A percentile compares a stretch with the other conserved stretches of the same genome.
These are phyloP conservation scores for Escarpia spicata DNA, from an alignment of 2,888 invertebrate genomes.

Conservation along the genomic window DNA sequence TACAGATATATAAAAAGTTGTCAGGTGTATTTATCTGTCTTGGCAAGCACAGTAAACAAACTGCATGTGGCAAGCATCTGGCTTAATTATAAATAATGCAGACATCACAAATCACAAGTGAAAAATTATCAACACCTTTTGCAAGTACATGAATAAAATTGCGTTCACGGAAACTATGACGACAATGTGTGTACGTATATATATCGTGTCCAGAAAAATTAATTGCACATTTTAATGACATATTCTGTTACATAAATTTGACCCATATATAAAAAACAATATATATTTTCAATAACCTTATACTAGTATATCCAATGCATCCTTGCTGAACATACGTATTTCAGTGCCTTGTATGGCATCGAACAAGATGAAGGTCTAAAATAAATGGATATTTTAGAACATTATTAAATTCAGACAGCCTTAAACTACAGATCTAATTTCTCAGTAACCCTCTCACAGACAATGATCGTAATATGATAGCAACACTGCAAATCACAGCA, in stretches of 20 bases:
- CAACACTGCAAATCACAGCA: not conserved
- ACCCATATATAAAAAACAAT: not conserved
- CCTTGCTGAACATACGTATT: not conserved
- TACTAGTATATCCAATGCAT: not conserved
- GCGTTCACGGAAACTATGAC: not conserved
- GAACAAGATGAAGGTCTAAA: not conserved
- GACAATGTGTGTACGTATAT: not conserved
- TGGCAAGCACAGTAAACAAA: not conserved
- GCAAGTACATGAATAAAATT: slow-evolving; percentile 8
- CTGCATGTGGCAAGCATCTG: not conserved
- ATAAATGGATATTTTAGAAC: not conserved
- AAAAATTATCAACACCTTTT: slow-evolving; percentile 3
- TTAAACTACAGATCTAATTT: not conserved
- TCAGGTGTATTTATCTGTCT: not conserved
- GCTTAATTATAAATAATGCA: not conserved
- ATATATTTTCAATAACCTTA: no score
- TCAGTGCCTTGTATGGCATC: not conserved
- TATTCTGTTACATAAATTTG: not conserved
- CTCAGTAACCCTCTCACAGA: not conserved
- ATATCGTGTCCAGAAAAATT: not conserved
- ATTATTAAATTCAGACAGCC: not conserved
- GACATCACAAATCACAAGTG: not conserved
- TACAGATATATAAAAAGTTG: not conserved
- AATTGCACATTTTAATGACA: not conserved
- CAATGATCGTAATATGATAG: not conserved